A percentile compares a stretch with the other conserved stretches of the same genome.
phyloP scores from a whole-genome alignment of 2,113 vertebrate species.

The Otus sunia region DNA sequence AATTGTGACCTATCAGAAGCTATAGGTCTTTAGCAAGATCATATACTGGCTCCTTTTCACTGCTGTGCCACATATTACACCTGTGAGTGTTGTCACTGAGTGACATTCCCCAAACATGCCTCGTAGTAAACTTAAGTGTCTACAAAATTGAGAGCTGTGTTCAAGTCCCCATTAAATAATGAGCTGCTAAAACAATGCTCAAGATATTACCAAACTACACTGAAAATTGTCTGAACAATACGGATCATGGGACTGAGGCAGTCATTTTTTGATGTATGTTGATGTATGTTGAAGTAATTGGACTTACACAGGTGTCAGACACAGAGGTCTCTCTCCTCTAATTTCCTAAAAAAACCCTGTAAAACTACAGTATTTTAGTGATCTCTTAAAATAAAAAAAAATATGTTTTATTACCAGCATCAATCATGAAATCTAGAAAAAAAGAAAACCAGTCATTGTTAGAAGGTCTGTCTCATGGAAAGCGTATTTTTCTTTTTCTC shows the following conservation, averaged over 20 bases:
- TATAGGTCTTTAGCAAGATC: neutral
- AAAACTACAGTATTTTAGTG: neutral
- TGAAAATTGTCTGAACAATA: neutral
- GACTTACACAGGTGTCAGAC: neutral
- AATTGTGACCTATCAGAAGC: neutral
- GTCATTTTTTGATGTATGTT: neutral
- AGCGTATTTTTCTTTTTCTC: neutral
- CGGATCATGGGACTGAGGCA: accelerated
- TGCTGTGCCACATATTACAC: neutral
- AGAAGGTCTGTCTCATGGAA: neutral
- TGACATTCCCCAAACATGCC: neutral
- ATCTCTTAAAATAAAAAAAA: neutral
- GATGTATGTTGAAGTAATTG: neutral
- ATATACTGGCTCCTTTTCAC: neutral
- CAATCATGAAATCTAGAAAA: neutral
- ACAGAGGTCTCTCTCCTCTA: neutral
- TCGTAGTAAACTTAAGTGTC: neutral
- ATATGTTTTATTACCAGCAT: neutral
- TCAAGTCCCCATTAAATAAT: neutral
- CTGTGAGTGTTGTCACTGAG: neutral
- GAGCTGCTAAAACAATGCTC: neutral
- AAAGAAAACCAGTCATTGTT: neutral
- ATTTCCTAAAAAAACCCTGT: neutral
- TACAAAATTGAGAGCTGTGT: neutral
- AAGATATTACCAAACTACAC: neutral